These are phyloP conservation scores for Epistrophe grossulariae DNA, from an alignment of 2,888 invertebrate genomes.

Conservation along the genomic window DNA sequence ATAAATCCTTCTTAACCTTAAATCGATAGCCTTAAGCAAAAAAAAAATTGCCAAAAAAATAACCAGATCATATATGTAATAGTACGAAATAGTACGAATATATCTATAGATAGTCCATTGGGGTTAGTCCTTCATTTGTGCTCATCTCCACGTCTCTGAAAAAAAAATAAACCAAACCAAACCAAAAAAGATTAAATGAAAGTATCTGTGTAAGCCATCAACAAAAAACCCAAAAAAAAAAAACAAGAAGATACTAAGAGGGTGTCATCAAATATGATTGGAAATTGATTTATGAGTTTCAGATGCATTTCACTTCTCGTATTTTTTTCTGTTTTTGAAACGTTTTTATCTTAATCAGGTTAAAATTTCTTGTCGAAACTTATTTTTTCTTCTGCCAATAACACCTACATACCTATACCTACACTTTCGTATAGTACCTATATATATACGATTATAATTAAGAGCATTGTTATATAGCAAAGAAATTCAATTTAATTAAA, in stretches of 20 bases:
- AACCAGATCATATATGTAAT: slow-evolving; percentile 16
- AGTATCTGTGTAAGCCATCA: slow-evolving; percentile 44
- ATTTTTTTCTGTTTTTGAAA: slow-evolving; percentile 1
- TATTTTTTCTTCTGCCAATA: slow-evolving; percentile 30
- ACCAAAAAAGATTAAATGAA: slow-evolving; percentile 53
- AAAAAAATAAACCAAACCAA: not conserved
- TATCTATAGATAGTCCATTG: slow-evolving; percentile 58
- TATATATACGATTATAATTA: not conserved
- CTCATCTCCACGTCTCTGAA: slow-evolving; percentile 60
- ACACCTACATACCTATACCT: not conserved
- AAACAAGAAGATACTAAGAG: slow-evolving; percentile 41
- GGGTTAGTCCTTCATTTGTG: slow-evolving; percentile 73
- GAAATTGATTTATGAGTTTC: slow-evolving; percentile 69
- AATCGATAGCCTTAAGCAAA: slow-evolving; percentile 63
- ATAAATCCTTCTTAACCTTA: slow-evolving; percentile 34
- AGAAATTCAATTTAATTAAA: slow-evolving; percentile 48
- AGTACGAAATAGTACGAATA: slow-evolving; percentile 13
- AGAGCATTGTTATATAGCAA: not conserved
- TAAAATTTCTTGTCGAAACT: slow-evolving; percentile 5
- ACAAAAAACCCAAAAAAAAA: slow-evolving; percentile 10
- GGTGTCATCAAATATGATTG: slow-evolving; percentile 75
- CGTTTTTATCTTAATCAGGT: slow-evolving; percentile 40
- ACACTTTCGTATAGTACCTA: slow-evolving; percentile 14
- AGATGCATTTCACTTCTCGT: slow-evolving; percentile 51
- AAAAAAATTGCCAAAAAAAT: not conserved